These are phyloP conservation scores for Drosophila pruinosa DNA, from an alignment of 1,140 invertebrate genomes.

Conservation along the genomic window DNA sequence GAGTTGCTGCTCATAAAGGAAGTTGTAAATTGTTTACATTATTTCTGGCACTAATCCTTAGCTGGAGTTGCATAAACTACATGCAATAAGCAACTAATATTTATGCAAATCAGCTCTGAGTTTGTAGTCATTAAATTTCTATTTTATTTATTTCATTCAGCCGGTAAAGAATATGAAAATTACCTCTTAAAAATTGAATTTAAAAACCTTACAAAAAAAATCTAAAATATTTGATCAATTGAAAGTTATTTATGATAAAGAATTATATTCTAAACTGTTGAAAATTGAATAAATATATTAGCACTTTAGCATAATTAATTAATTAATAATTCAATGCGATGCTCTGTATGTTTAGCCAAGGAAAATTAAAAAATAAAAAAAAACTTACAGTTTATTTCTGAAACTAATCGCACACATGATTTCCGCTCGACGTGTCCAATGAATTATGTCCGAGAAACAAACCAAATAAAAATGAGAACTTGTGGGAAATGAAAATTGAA, in stretches of 20 bases:
- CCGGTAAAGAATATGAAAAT: too few species aligned
- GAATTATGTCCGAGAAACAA: conserved; percentile 60
- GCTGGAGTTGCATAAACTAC: too few species aligned
- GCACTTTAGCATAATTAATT: too few species aligned
- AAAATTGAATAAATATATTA: too few species aligned
- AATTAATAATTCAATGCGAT: not conserved
- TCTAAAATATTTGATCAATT: too few species aligned
- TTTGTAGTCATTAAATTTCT: too few species aligned
- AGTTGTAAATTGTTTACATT: not conserved
- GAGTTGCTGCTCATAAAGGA: not conserved
- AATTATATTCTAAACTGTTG: too few species aligned
- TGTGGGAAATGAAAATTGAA: conserved; percentile 35
- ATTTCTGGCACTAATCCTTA: not conserved
- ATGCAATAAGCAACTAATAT: not conserved
- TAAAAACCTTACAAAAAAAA: too few species aligned
- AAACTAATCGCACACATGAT: conserved; percentile 65
- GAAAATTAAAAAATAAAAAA: not conserved
- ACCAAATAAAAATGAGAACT: conserved; percentile 19
- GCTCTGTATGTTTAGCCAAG: not conserved
- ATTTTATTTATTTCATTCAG: too few species aligned
- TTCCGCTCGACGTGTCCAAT: conserved; percentile 60
- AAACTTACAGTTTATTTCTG: conserved; percentile 44
- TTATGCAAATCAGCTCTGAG: not conserved
- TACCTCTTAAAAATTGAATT: too few species aligned
- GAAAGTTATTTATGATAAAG: too few species aligned